Conservation (phyloP, 2,888 invertebrate genomes). For the Philaethria dido region DNA sequence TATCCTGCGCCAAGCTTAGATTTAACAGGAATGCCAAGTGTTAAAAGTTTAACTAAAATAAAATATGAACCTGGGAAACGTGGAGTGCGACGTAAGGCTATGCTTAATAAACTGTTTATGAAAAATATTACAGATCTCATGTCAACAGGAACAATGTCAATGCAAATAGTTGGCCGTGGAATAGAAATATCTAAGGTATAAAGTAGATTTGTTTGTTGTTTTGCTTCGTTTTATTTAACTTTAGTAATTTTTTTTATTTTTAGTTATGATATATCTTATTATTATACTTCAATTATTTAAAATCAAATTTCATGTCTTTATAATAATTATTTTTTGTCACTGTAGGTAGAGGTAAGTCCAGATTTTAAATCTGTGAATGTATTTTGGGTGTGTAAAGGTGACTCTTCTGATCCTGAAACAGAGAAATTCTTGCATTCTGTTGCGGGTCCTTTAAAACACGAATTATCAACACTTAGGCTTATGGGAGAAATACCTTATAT, state of each 20-base stretch:
- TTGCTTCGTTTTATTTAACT: no score
- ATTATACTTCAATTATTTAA: no score
- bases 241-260: not conserved
- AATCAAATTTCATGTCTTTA: not conserved
- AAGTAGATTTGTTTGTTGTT: no score
- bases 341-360: conserved; percentile 85
- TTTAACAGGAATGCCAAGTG: conserved; percentile 57
- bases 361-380: conserved; percentile 88
- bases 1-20: conserved; percentile 56
- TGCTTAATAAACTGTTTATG: conserved; percentile 93
- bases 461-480: conserved; percentile 87
- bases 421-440: conserved; percentile 80
- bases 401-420: conserved; percentile 75
- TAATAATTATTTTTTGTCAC: not conserved
- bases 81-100: conserved; percentile 83
- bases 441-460: conserved; percentile 86
- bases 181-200: conserved; percentile 88
- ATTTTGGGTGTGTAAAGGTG: conserved; percentile 87
- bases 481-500: conserved; percentile 91
- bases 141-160: conserved; percentile 87
- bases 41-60: conserved; percentile 72
- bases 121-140: conserved; percentile 90
- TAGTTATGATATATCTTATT: not conserved
- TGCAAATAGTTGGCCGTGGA: conserved; percentile 85
- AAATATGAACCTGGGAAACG: conserved; percentile 79